A percentile compares a stretch with the other conserved stretches of the same genome.
These are phyloP conservation scores for Lateolabrax maculatus DNA, from an alignment of 2,797 vertebrate species.

Conservation along the genomic window DNA sequence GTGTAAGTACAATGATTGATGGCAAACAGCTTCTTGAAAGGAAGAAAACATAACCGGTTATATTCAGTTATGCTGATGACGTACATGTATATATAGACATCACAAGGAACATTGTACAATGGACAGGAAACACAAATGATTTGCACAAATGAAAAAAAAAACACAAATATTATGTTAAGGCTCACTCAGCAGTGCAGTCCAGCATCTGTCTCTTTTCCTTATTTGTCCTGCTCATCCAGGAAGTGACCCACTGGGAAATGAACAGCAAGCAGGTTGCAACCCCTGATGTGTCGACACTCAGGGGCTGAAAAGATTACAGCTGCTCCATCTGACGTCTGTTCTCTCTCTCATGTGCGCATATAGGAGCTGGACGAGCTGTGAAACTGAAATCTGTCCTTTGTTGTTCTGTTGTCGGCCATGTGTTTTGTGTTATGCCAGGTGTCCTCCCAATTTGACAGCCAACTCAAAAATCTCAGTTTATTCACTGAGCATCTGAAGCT, in stretches of 20 bases:
- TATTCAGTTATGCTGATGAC: slow-evolving; percentile 22
- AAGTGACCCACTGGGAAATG: slow-evolving; percentile 63
- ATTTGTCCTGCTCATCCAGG: slow-evolving; percentile 60
- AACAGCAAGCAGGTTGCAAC: slow-evolving; percentile 53
- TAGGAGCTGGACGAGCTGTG: slow-evolving; percentile 30
- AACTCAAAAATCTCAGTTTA: slow-evolving; percentile 34
- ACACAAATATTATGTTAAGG: slow-evolving; percentile 15
- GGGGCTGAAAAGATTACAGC: slow-evolving; percentile 56
- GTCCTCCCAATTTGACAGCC: slow-evolving; percentile 61
- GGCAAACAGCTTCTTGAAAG: not conserved
- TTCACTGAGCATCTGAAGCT: slow-evolving; percentile 45
- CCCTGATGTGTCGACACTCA: slow-evolving; percentile 51
- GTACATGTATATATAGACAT: not conserved
- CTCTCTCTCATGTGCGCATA: not conserved
- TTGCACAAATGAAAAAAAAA: not conserved
- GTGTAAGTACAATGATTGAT: not conserved
- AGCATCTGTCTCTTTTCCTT: slow-evolving; percentile 49
- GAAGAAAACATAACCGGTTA: not conserved
- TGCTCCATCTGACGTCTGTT: slow-evolving; percentile 47
- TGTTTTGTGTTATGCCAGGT: slow-evolving; percentile 63
- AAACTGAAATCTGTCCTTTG: slow-evolving; percentile 30
- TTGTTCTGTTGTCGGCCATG: slow-evolving; percentile 57
- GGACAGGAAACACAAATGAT: no score
- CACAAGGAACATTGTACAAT: not conserved
- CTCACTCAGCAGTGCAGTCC: slow-evolving; percentile 9